A percentile compares a stretch with the other conserved stretches of the same genome.
Conservation (phyloP, 1,140 invertebrate genomes). For the Platorchestia sp. region DNA sequence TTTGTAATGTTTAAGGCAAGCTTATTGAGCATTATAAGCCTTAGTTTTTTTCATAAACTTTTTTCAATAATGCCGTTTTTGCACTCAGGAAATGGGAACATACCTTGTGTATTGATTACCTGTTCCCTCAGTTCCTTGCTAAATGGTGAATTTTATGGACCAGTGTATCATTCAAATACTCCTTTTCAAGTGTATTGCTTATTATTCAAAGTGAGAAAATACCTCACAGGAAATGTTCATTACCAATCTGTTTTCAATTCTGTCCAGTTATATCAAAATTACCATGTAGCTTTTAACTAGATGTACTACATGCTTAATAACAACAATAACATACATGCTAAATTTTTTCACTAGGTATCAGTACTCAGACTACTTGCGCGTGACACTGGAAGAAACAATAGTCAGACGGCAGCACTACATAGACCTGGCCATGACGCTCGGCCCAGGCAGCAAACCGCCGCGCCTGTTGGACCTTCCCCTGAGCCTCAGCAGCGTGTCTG, state of each 20-base stretch:
- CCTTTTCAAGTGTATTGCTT: neutral
- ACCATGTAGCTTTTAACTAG: neutral
- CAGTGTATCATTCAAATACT: too few relatives aligned
- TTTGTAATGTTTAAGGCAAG: too few relatives aligned
- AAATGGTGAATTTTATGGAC: too few relatives aligned
- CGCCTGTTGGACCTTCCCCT: neutral
- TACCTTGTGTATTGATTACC: too few relatives aligned
- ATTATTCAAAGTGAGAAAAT: neutral
- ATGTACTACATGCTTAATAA: neutral
- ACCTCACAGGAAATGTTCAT: too few relatives aligned
- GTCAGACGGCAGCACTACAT: slow-evolving; percentile 25
- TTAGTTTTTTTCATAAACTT: too few relatives aligned
- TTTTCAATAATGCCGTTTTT: too few relatives aligned
- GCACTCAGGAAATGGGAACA: too few relatives aligned
- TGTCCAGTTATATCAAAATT: neutral
- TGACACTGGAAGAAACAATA: slow-evolving; percentile 3
- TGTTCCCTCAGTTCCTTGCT: too few relatives aligned
- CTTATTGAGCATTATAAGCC: too few relatives aligned
- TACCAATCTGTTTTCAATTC: too few relatives aligned
- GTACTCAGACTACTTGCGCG: neutral
- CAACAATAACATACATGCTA: too few relatives aligned
- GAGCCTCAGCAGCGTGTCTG: neutral
- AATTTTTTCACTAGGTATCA: neutral
- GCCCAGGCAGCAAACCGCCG: neutral
- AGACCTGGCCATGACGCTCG: slow-evolving; percentile 32